Evolutionary conservation across 2,113 vertebrate species (phyloP).

Genomic region (Cololabis saira): DNA sequence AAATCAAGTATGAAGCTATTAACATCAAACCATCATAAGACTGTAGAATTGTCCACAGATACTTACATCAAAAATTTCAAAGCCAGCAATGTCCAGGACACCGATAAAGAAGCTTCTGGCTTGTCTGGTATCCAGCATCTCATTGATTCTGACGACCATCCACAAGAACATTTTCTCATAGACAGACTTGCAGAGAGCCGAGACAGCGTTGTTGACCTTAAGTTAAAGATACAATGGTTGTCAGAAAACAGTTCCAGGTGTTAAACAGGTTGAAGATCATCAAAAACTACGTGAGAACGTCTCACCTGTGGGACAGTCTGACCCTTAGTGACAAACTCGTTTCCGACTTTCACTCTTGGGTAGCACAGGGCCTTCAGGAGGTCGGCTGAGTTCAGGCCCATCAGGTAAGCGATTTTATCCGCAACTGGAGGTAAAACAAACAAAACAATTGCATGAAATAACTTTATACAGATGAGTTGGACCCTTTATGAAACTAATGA

Average conservation of each 20-base stretch:
- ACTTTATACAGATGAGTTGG: background rate
- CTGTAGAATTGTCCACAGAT: background rate
- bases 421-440: slow-evolving; percentile 68
- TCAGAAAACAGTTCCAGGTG: background rate
- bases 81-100: slow-evolving; percentile 84
- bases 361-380: slow-evolving; percentile 81
- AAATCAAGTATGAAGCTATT: background rate
- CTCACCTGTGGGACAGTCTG: slow-evolving; percentile 80
- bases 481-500: background rate
- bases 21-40: too few relatives aligned
- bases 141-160: slow-evolving; percentile 82
- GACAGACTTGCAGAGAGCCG: slow-evolving; percentile 79
- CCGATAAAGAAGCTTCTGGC: slow-evolving; percentile 80
- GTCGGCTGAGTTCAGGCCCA: slow-evolving; percentile 84
- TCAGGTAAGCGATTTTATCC: slow-evolving; percentile 82
- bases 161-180: slow-evolving; percentile 87
- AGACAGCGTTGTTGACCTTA: slow-evolving; percentile 77
- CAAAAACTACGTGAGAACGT: background rate
- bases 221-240: slow-evolving; percentile 8
- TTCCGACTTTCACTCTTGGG: slow-evolving; percentile 83
- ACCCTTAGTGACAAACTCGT: slow-evolving; percentile 83
- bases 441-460: background rate
- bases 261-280: background rate
- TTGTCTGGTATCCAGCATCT: slow-evolving; percentile 81
- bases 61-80: slow-evolving; percentile 84